phyloP scores from a whole-genome alignment of 2,113 vertebrate genomes.

The Halichoerus grypus region DNA sequence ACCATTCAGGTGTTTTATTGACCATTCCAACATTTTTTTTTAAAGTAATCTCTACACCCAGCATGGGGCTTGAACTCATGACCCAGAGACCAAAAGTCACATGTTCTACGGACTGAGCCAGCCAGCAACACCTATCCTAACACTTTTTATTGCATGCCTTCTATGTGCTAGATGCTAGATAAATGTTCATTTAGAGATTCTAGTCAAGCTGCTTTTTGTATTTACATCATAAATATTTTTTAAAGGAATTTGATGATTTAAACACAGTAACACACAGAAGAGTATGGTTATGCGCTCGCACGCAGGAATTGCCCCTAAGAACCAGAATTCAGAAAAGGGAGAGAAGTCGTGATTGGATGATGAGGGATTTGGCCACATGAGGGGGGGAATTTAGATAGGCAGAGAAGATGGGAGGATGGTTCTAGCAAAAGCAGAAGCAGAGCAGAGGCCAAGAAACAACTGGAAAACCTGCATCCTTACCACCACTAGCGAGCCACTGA shows the following conservation, averaged over 20 bases:
- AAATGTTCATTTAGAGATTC: constrained; percentile 43
- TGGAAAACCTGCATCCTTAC: neutral
- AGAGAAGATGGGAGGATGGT: neutral
- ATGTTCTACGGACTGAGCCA: neutral
- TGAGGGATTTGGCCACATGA: neutral
- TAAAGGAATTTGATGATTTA: neutral
- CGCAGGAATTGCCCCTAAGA: neutral
- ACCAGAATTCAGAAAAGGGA: neutral
- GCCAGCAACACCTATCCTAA: neutral
- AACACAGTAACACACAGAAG: neutral
- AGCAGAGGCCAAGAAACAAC: neutral
- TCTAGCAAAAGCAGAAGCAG: neutral
- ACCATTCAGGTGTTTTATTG: neutral
- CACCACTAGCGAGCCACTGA: neutral
- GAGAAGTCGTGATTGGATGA: neutral
- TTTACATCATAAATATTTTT: constrained; percentile 22
- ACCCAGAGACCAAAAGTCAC: neutral
- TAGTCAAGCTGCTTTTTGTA: constrained; percentile 1
- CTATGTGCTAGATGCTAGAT: neutral
- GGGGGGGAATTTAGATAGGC: neutral
- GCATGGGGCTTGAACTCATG: neutral
- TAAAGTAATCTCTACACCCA: neutral
- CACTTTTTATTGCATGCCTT: constrained; percentile 31
- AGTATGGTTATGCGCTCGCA: fast-evolving
- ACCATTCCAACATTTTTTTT: neutral